Percentiles rank a stretch among this genome's conserved stretches.
Evolutionary conservation across 1,140 invertebrate species (phyloP).

Genomic region (Cydia amplana): DNA sequence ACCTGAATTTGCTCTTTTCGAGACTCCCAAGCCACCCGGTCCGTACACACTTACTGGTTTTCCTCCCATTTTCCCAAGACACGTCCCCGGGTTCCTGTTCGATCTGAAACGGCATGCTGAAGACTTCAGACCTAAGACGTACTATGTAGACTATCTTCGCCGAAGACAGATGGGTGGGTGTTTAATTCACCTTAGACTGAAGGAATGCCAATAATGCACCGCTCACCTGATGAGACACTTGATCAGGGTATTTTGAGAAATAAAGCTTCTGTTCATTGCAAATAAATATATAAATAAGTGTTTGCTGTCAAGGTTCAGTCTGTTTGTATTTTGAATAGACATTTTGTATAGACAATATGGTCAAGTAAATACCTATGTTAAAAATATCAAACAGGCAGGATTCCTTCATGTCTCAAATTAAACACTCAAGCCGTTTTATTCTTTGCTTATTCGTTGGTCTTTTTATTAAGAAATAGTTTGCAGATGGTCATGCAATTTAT

Average conservation of each 20-base stretch:
- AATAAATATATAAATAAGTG: background rate
- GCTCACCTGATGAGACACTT: slow-evolving; percentile 25
- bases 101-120: slow-evolving; percentile 67
- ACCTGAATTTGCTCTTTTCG: slow-evolving; percentile 59
- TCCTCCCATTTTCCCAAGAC: slow-evolving; percentile 72
- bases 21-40: slow-evolving; percentile 58
- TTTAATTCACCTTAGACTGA: slow-evolving; percentile 66
- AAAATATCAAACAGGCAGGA: slow-evolving; percentile 51
- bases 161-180: slow-evolving; percentile 76
- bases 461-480: slow-evolving; percentile 13
- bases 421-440: slow-evolving; percentile 68
- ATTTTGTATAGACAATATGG: slow-evolving; percentile 9
- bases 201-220: slow-evolving; percentile 56
- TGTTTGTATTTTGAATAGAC: slow-evolving; percentile 8
- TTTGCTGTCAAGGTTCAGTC: slow-evolving; percentile 15
- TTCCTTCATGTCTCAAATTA: slow-evolving; percentile 72
- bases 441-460: slow-evolving; percentile 50
- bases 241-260: slow-evolving; percentile 11
- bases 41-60: slow-evolving; percentile 68
- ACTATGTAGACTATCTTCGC: slow-evolving; percentile 76
- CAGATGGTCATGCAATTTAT: slow-evolving; percentile 26
- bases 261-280: slow-evolving; percentile 26
- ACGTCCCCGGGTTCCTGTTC: slow-evolving; percentile 73
- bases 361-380: slow-evolving; percentile 35
- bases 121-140: slow-evolving; percentile 74